These are phyloP conservation scores for Quadroppia sp. DNA, from an alignment of 2,888 invertebrate species.

Conservation along the genomic window DNA sequence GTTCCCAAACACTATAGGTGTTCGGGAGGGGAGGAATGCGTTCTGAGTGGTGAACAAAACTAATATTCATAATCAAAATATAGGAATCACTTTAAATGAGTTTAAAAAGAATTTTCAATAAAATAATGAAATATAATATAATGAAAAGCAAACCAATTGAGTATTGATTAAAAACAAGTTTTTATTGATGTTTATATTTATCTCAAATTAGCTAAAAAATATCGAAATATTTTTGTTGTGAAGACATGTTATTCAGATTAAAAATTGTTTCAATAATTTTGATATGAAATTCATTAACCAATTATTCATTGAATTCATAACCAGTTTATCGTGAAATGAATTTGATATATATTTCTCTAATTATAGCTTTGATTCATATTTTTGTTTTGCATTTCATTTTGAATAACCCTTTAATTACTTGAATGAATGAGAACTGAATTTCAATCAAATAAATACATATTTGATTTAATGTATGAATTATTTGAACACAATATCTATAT, in stretches of 20 bases:
- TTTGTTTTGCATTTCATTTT: constrained; percentile 1
- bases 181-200: too few species aligned
- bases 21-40: constrained; percentile 40
- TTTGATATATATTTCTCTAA: neutral
- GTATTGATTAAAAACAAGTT: too few species aligned
- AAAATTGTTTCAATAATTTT: neutral
- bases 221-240: neutral
- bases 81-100: neutral
- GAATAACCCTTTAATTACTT: neutral
- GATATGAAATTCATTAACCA: too few species aligned
- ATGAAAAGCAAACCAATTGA: too few species aligned
- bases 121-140: too few species aligned
- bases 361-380: neutral
- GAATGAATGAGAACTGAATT: neutral
- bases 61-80: constrained; percentile 35
- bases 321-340: neutral
- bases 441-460: too few species aligned
- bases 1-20: constrained; percentile 27
- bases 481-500: neutral
- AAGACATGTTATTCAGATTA: neutral
- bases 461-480: neutral
- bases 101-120: neutral
- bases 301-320: too few species aligned
- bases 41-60: constrained; percentile 41
- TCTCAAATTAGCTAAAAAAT: too few species aligned